These are phyloP conservation scores for Corydoras sp. DNA, from an alignment of 2,113 vertebrate genomes.

Conservation along the genomic window DNA sequence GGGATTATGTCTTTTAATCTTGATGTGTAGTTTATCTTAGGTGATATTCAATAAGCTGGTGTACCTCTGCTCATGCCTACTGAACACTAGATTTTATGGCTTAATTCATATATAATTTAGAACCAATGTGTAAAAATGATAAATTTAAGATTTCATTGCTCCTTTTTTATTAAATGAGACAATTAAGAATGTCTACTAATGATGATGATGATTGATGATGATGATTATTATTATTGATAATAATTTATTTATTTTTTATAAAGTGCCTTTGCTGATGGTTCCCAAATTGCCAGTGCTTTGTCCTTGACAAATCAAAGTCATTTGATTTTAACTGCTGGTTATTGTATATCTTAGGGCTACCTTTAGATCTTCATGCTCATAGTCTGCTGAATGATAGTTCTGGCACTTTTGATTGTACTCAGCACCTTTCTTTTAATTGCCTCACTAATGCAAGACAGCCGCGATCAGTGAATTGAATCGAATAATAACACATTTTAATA, in stretches of 20 bases:
- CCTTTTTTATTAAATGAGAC: conserved; percentile 65
- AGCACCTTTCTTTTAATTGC: conserved; percentile 32
- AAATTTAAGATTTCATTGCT: conserved; percentile 41
- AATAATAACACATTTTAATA: conserved; percentile 42
- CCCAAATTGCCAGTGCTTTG: conserved; percentile 29
- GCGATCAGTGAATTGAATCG: conserved; percentile 5
- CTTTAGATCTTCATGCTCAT: conserved; percentile 13
- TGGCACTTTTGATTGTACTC: conserved; percentile 8
- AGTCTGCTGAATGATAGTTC: conserved; percentile 10
- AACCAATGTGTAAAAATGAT: conserved; percentile 39
- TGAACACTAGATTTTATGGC: conserved; percentile 48
- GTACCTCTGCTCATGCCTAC: conserved; percentile 52
- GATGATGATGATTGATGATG: conserved; percentile 67
- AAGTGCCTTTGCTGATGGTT: conserved; percentile 32
- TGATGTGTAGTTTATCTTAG: conserved; percentile 55
- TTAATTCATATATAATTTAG: conserved; percentile 59
- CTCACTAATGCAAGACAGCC: conserved; percentile 20
- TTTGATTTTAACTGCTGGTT: conserved; percentile 27
- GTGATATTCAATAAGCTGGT: conserved; percentile 64
- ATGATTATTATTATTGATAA: too few species aligned
- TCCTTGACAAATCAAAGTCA: conserved; percentile 43
- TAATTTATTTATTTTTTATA: conserved; percentile 35
- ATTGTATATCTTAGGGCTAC: conserved; percentile 19
- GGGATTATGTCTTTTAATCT: conserved; percentile 61
- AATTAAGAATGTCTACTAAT: conserved; percentile 68